Percentiles rank a stretch among this genome's conserved stretches.
Evolutionary conservation across 2,888 invertebrate genomes (phyloP).

Genomic region (Dryomyza anilis): DNA sequence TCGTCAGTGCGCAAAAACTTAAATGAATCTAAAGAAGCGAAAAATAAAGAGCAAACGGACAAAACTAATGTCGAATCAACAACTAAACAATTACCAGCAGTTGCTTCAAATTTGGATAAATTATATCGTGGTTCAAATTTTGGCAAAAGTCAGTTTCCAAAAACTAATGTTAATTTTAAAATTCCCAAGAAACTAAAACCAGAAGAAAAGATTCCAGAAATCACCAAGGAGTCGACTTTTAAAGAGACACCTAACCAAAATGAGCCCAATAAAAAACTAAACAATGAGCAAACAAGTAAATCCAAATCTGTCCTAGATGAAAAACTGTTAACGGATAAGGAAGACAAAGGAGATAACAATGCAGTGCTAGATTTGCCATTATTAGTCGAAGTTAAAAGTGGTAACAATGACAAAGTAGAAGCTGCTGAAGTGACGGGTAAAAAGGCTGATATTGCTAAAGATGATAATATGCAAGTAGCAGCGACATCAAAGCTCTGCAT

Average conservation of each 20-base stretch:
- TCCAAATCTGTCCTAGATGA: no score
- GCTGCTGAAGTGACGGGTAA: no score
- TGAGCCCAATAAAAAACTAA: not conserved
- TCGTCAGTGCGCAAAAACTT: no score
- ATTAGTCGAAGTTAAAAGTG: no score
- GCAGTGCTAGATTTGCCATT: no score
- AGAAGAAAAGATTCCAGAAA: constrained; percentile 15
- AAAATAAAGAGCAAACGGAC: constrained; percentile 1
- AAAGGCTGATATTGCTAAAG: no score
- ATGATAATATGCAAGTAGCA: no score
- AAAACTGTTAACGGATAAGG: no score
- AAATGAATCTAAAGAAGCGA: not conserved
- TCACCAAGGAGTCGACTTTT: not conserved
- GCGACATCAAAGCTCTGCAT: no score
- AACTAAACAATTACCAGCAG: not conserved
- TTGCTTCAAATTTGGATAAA: constrained; percentile 46
- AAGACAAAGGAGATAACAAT: no score
- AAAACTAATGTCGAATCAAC: not conserved
- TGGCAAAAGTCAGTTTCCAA: constrained; percentile 30
- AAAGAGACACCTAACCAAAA: not conserved
- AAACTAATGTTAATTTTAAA: constrained; percentile 47
- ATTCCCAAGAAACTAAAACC: constrained; percentile 49
- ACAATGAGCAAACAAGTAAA: constrained; percentile 21
- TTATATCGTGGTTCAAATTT: constrained; percentile 47
- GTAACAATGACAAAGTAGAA: no score